phyloP scores from a whole-genome alignment of 2,797 vertebrate genomes.

The Psittacula echo region DNA sequence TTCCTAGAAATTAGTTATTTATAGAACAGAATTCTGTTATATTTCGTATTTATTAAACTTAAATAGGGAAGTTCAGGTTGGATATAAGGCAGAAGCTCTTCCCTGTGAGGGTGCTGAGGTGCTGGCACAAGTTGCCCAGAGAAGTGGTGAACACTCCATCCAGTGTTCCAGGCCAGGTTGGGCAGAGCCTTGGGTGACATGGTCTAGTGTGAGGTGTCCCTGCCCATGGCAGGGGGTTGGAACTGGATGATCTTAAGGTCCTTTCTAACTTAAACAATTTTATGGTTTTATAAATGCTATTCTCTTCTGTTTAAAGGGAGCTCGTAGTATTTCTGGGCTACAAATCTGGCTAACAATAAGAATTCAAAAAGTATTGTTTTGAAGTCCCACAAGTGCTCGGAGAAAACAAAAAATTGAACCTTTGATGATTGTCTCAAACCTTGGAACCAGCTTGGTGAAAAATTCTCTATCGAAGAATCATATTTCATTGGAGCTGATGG shows the following conservation, averaged over 20 bases:
- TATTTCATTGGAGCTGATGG: constrained; percentile 9
- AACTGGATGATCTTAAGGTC: background rate
- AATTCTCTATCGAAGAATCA: background rate
- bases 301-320: background rate
- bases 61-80: background rate
- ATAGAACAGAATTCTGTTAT: background rate
- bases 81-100: background rate
- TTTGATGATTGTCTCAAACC: background rate
- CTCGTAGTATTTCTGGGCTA: background rate
- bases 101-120: background rate
- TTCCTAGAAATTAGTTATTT: background rate
- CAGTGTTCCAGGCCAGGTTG: background rate
- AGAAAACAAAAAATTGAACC: background rate
- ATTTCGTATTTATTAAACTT: background rate
- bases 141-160: background rate
- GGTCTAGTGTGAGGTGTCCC: background rate
- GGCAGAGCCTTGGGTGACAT: background rate
- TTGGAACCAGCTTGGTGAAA: background rate
- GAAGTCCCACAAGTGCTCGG: background rate
- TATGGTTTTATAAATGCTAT: background rate
- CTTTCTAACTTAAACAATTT: background rate
- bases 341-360: background rate
- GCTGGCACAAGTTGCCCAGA: background rate
- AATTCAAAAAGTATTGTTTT: background rate
- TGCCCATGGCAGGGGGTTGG: background rate